Evolutionary conservation across 2,888 invertebrate genomes (phyloP), one percentile per base, ranked within the genome.

Genomic region (Zygaena filipendulae): DNA sequence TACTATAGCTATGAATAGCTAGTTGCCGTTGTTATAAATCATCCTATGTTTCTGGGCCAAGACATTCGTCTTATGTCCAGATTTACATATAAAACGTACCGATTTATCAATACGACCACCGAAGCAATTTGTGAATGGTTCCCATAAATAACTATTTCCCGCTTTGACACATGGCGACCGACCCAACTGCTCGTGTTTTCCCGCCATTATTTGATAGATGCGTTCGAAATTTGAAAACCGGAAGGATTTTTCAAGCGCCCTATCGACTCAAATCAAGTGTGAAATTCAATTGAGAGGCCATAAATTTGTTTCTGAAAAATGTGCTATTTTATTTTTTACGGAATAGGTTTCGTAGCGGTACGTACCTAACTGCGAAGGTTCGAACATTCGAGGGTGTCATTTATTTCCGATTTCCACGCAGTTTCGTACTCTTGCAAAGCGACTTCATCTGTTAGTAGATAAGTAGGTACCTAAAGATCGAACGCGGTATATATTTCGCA

Each of bases 81-180:
- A 79, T 79, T 79, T 77, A 71, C 79, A 79, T 79, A 79, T 77
- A 77, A 75, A 79, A 77, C 74, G 74, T 68, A 52, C 52, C 66
- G 55, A 79, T 79, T 77, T 69, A 79, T 79, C 79, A 79, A 74
- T 74, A 69, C 70, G 71, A 54, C 66, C 66, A 64, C 67, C 63
- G 72, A 72, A 70, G 74, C 72, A 77, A 77, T 77, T 77, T 74
- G 72, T 75, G 77, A 74, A 71, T 75, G 66, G 66, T 46, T 44
- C 47, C 59, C 64, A 77, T 79, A 79, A 79, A 79, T 79, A 71
- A 77, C 75, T 67, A 71, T 75, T 74, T 74, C 64, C 63, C 57
- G 56, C n/a, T 71, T 74, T 74, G 75, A 77, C 74, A 69, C 54
- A 64, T 58, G 56, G 69, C 68, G 68, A 69, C 70, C 74, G 60